Evolutionary conservation across 2,797 vertebrate genomes (phyloP), one percentile per base, ranked within the genome.

Genomic region (Coilia nasus): DNA sequence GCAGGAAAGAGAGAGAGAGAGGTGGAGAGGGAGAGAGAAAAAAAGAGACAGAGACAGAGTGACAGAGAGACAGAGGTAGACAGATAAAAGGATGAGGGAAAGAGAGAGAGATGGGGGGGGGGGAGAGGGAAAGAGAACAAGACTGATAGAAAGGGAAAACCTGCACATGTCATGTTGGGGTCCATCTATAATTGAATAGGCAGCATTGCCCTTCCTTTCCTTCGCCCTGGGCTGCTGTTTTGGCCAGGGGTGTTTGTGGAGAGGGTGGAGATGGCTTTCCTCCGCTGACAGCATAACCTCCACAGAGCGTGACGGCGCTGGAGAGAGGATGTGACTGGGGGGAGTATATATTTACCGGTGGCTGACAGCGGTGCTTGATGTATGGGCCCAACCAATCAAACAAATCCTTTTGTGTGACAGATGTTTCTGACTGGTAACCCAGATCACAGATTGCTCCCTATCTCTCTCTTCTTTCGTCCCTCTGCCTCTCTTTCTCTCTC

Each of bases 351-450:
- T 95, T 92, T 91, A 93, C 91, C 83, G 88, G 89, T 89, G 88
- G 90, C 88, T 84, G 91, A 94, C 94, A 92, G 91, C 88, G 86
- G 87, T 86, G 90, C 87, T 46, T 91, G 93, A 95, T 92, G 89
- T 89, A 95, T 93, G 89, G 88, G 87, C 89, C 86, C 83, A 86
- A 93, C 93, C 93, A 94, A 94, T 95, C 93, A 94, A 90, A 94
- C 87, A 87, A 83, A 91, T 92, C 92, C 83, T 88, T 91, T 91
- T 90, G 93, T 93, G 90, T 93, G 95, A 94, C 94, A 95, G 93
- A 94, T 93, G 93, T 94, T 91, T 91, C 86, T 83, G 88, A 92
- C 90, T 88, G 91, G 91, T 88, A 90, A 90, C 89, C 90, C 89
- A 90, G 90, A 92, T 87, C 91, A 89, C 82, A 93, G 90, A 93